Percentiles rank a stretch among this genome's conserved stretches.
Evolutionary conservation across 2,113 vertebrate genomes (phyloP).

Genomic region (Rallus limicola): DNA sequence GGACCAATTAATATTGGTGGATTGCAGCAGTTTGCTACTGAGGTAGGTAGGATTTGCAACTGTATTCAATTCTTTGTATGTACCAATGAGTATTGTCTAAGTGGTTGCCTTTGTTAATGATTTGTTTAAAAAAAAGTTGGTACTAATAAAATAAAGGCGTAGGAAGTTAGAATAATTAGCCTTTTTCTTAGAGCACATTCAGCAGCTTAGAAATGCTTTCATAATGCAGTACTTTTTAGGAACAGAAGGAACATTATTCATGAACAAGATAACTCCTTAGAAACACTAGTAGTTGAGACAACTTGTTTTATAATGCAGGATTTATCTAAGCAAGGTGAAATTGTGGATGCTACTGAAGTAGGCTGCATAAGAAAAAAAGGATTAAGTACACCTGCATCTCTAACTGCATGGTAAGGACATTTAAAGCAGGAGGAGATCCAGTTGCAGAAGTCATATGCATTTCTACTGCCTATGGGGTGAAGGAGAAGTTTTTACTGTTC

Average conservation of each 20-base stretch:
- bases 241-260: not conserved
- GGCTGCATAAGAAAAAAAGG: not conserved
- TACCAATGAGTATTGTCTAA: not conserved
- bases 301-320: not conserved
- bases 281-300: not conserved
- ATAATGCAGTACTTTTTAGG: conserved; percentile 14
- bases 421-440: not conserved
- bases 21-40: conserved; percentile 92
- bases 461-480: not conserved
- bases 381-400: not conserved
- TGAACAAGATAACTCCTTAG: not conserved
- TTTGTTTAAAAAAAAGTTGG: not conserved
- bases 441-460: not conserved
- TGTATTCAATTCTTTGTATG: not conserved
- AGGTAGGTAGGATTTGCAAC: conserved; percentile 78
- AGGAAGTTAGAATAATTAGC: not conserved
- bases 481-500: not conserved
- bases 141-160: not conserved
- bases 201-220: not conserved
- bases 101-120: not conserved
- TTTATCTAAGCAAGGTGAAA: not conserved
- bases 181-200: not conserved
- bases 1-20: conserved; percentile 97
- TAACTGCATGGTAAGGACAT: not conserved
- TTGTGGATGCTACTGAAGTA: not conserved